These are phyloP conservation scores for Macquaria australasica DNA, from an alignment of 2,113 vertebrate species.

Conservation along the genomic window DNA sequence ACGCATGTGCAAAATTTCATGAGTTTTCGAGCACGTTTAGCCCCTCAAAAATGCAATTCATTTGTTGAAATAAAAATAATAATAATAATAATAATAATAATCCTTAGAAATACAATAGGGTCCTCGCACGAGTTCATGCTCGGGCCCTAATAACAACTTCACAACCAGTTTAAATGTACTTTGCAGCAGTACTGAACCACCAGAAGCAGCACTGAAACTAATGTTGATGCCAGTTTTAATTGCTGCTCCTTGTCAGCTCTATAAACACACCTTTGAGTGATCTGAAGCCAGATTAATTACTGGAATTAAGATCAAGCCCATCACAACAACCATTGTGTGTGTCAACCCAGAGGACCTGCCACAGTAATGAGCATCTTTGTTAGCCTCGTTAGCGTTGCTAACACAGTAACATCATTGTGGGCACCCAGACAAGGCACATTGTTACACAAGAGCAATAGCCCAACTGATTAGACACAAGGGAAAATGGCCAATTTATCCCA, in stretches of 20 bases:
- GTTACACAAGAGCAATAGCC: conserved; percentile 58
- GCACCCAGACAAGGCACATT: conserved; percentile 54
- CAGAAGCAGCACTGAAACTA: conserved; percentile 7
- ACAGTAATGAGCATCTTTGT: conserved; percentile 79
- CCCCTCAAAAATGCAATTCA: too few species aligned
- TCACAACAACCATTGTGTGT: conserved; percentile 69
- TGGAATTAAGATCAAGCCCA: conserved; percentile 78
- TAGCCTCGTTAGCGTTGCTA: conserved; percentile 70
- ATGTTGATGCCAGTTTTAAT: conserved; percentile 26
- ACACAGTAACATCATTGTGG: conserved; percentile 83
- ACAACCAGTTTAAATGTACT: neutral
- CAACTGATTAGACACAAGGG: conserved; percentile 63
- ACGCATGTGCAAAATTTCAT: too few species aligned
- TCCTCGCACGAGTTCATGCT: too few species aligned
- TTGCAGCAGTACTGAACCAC: neutral
- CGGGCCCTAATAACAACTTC: neutral
- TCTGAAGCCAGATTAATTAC: conserved; percentile 80
- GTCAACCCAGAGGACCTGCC: conserved; percentile 52
- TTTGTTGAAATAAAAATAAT: too few species aligned
- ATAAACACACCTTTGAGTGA: conserved; percentile 52
- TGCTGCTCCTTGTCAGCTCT: conserved; percentile 29
- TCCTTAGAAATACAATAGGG: too few species aligned
- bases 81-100: too few species aligned
- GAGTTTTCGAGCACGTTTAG: too few species aligned
- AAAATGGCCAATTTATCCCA: conserved; percentile 44